phyloP scores from a whole-genome alignment of 2,797 vertebrate genomes.

The Bradypus variegatus region DNA sequence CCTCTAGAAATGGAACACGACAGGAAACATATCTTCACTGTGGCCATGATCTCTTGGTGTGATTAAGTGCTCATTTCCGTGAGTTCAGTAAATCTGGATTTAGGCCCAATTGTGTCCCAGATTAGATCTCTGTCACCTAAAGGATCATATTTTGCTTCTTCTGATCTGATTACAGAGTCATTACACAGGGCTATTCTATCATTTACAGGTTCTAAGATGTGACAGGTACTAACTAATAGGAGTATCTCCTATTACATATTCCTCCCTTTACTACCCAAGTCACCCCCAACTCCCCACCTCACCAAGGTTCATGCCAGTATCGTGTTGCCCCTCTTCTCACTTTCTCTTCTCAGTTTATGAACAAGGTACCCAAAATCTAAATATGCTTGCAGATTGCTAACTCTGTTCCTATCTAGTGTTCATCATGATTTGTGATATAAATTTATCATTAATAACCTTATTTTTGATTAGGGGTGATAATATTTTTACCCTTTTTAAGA shows the following conservation, averaged over 20 bases:
- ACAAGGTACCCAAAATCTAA: not conserved
- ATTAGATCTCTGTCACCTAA: constrained; percentile 48
- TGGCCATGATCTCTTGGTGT: constrained; percentile 21
- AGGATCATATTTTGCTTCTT: constrained; percentile 20
- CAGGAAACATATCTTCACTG: constrained; percentile 46
- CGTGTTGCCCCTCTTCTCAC: not conserved
- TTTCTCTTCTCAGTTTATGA: not conserved
- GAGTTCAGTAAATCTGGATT: constrained; percentile 52
- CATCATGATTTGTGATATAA: not conserved
- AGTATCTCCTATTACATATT: not conserved
- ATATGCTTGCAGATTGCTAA: not conserved
- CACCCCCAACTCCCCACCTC: not conserved
- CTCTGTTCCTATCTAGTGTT: not conserved
- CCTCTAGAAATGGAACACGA: constrained; percentile 34
- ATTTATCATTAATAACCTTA: constrained; percentile 16
- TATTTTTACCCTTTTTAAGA: constrained; percentile 18
- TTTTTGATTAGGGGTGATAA: not conserved
- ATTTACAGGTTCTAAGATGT: not conserved
- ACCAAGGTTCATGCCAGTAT: not conserved
- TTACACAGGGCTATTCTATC: not conserved
- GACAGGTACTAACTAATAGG: not conserved
- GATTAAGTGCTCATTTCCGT: constrained; percentile 54
- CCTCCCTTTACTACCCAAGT: not conserved
- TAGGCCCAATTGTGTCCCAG: not conserved
- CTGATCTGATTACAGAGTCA: constrained; percentile 16